Percentiles rank a stretch among this genome's conserved stretches.
Conservation (phyloP, 2,797 vertebrate species). For the Agapornis canus region DNA sequence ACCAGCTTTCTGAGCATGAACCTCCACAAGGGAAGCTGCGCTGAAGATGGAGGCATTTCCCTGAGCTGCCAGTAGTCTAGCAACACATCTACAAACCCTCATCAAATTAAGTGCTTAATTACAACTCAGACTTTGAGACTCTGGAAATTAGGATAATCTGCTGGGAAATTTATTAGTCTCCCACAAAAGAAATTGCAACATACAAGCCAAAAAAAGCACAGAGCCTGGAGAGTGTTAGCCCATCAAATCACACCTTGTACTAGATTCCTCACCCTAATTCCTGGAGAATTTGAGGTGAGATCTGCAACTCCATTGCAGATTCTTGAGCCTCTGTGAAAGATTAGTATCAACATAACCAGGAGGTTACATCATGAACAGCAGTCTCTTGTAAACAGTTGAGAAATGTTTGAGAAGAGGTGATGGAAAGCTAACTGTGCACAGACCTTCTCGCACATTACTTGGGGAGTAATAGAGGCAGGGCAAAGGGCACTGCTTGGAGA, state of each 20-base stretch:
- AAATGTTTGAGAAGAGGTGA: neutral
- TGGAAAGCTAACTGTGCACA: neutral
- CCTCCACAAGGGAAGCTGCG: neutral
- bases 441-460: neutral
- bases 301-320: neutral
- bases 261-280: neutral
- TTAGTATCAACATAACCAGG: neutral
- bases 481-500: neutral
- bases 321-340: neutral
- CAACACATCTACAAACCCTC: slow-evolving; percentile 43
- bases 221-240: neutral
- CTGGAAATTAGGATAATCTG: slow-evolving; percentile 63
- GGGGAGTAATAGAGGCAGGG: accelerated
- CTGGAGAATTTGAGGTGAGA: neutral
- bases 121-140: slow-evolving; percentile 65
- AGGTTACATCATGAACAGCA: neutral
- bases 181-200: slow-evolving; percentile 40
- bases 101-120: slow-evolving; percentile 70
- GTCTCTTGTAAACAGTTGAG: neutral
- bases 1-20: slow-evolving; percentile 10
- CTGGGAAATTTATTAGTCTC: slow-evolving; percentile 51
- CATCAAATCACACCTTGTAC: neutral
- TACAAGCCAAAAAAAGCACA: slow-evolving; percentile 14
- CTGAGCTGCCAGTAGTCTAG: slow-evolving; percentile 38
- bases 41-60: slow-evolving; percentile 41